A percentile compares a stretch with the other conserved stretches of the same genome.
phyloP scores from a whole-genome alignment of 2,113 vertebrate genomes.

The Climacteris rufus region DNA sequence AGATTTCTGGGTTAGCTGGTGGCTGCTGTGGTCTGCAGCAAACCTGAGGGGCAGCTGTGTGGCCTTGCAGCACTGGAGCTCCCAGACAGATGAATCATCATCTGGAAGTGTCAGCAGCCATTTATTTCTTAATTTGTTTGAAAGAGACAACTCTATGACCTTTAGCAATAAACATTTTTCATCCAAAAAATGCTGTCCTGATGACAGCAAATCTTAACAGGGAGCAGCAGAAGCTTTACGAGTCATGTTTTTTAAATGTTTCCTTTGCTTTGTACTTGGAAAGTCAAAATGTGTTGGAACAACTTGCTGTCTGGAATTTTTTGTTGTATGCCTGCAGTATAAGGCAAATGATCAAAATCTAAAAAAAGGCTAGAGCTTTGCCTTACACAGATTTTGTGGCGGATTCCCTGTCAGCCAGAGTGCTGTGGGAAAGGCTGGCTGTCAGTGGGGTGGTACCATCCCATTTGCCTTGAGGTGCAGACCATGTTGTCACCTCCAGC shows the following conservation, averaged over 20 bases:
- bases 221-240: background rate
- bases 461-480: background rate
- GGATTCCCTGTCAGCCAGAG: background rate
- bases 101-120: constrained; percentile 15
- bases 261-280: background rate
- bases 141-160: constrained; percentile 8
- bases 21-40: constrained; percentile 1
- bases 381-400: background rate
- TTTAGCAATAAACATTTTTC: constrained; percentile 40
- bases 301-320: background rate
- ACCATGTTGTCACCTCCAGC: background rate
- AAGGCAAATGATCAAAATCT: background rate
- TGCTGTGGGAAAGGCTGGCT: background rate
- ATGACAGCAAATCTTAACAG: background rate
- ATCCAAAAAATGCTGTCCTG: background rate
- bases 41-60: constrained; percentile 22
- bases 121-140: constrained; percentile 20
- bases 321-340: background rate
- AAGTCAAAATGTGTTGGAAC: background rate
- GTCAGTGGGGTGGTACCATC: background rate
- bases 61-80: background rate
- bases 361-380: background rate
- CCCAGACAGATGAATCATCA: constrained; percentile 11
- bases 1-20: background rate
- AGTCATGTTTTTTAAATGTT: background rate